phyloP scores from a whole-genome alignment of 1,140 invertebrate genomes.

The Neomicropteryx cornuta region DNA sequence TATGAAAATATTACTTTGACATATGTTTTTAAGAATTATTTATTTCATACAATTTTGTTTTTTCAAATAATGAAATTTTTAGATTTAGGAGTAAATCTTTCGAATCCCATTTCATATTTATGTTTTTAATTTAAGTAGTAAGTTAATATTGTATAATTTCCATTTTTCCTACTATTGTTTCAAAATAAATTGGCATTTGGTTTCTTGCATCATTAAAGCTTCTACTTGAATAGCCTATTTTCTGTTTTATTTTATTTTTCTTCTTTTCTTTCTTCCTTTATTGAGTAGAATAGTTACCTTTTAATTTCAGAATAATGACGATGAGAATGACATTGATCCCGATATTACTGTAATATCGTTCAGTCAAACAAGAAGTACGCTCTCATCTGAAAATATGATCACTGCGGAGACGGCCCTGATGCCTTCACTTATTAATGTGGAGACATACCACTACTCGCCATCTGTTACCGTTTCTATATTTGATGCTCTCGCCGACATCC shows the following conservation, averaged over 20 bases:
- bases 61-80: too few species aligned
- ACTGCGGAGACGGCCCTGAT: conserved; percentile 34
- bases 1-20: too few species aligned
- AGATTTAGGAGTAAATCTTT: too few species aligned
- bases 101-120: too few species aligned
- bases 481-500: conserved; percentile 42
- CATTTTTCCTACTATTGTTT: not conserved
- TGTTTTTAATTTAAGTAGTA: too few species aligned
- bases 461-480: conserved; percentile 43
- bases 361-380: conserved; percentile 35
- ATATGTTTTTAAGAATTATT: too few species aligned
- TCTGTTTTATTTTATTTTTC: conserved; percentile 9
- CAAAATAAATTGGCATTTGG: not conserved
- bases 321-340: conserved; percentile 38
- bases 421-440: conserved; percentile 38
- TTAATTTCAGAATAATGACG: conserved; percentile 41
- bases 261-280: conserved; percentile 26
- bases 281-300: conserved; percentile 37
- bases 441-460: conserved; percentile 38
- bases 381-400: conserved; percentile 34
- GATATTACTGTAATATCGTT: conserved; percentile 37
- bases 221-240: too few species aligned
- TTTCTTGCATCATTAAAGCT: not conserved
- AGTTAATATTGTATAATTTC: not conserved
- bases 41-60: too few species aligned